Percentiles rank a stretch among this genome's conserved stretches.
These are phyloP conservation scores for Plestiodon gilberti DNA, from an alignment of 2,113 vertebrate genomes.

Conservation along the genomic window DNA sequence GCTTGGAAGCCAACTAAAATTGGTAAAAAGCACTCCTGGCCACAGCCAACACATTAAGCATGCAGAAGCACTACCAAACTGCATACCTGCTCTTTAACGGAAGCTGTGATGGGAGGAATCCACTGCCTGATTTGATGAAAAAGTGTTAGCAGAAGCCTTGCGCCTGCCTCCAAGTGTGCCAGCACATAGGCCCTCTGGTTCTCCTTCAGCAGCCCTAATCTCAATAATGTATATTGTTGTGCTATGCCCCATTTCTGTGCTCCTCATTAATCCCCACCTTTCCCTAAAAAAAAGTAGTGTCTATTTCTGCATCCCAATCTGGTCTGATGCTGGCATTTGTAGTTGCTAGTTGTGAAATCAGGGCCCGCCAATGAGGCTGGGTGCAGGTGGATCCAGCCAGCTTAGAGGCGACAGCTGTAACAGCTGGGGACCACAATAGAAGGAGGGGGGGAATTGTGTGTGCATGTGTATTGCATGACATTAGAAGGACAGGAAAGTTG, in stretches of 20 bases:
- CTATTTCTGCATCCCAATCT: background rate
- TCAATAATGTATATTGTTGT: background rate
- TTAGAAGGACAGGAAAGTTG: too few relatives aligned
- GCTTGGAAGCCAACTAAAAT: background rate
- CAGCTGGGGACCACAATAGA: too few relatives aligned
- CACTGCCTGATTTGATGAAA: background rate
- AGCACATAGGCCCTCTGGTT: background rate
- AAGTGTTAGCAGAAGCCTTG: background rate
- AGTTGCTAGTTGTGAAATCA: too few relatives aligned
- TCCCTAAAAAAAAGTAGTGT: background rate
- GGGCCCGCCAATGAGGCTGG: too few relatives aligned
- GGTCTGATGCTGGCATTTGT: background rate
- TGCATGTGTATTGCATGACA: too few relatives aligned
- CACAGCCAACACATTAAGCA: too few relatives aligned
- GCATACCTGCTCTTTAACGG: background rate
- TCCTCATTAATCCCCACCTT: background rate
- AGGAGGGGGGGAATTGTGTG: too few relatives aligned
- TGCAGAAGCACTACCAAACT: too few relatives aligned
- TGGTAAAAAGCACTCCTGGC: background rate
- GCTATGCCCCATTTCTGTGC: background rate
- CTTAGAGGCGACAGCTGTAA: too few relatives aligned
- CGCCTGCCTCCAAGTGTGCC: background rate
- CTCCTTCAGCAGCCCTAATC: background rate
- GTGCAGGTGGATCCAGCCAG: too few relatives aligned
- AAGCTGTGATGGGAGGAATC: background rate